Base-by-base conservation (phyloP, 1,140 invertebrate species). In the Panulirus ornatus region DNA sequence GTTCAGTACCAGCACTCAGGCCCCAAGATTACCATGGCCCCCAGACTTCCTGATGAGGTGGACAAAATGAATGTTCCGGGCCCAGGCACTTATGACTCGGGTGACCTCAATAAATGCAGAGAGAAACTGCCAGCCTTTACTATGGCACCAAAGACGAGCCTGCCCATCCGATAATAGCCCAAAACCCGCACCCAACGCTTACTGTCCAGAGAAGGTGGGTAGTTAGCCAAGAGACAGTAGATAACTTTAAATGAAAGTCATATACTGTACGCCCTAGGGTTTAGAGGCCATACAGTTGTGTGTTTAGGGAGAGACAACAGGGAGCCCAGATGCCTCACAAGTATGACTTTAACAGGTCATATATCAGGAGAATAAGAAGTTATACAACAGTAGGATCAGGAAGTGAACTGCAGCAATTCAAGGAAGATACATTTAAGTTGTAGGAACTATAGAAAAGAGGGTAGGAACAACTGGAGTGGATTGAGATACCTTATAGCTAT, bases 1-100 rank as follows among this genome's bases (percentile, higher is more conserved):
- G 51, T 36, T 42, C 85, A 88, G 85, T 88, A 88, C 71, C 76
- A 88, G 30, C 79, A 82, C 47, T 9, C n/a, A 30, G 88, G 88
- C 27, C 88, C 79, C 47, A 75, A 54, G 79, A 84, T 89, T 70
- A 83, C 79, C 11, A 89, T 89, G 79, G 88, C 88, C 11, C 40
- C 63, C 27, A 71, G 88, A 47, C 63, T 58, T 14, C 44, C 42
- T 75, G 91, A 91, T 30, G 87, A 51, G 16, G 71, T 40, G 30
- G 91, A 91, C 54, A 89, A 91, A 42, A 91, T 81, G 51, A 91
- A 89, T 38, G 70, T 91, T 19, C 91, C 91, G 44, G 91, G 82
- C 27, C 91, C 91, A 47, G 86, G 82, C 19, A 30, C 91, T 22
- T 91, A 91, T 63, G 85, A 84, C 0, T 44, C 82, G 16, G 81